A percentile compares a stretch with the other conserved stretches of the same genome.
These are phyloP conservation scores for Dendroctonus ponderosae DNA, from an alignment of 1,140 invertebrate genomes.

Conservation along the genomic window DNA sequence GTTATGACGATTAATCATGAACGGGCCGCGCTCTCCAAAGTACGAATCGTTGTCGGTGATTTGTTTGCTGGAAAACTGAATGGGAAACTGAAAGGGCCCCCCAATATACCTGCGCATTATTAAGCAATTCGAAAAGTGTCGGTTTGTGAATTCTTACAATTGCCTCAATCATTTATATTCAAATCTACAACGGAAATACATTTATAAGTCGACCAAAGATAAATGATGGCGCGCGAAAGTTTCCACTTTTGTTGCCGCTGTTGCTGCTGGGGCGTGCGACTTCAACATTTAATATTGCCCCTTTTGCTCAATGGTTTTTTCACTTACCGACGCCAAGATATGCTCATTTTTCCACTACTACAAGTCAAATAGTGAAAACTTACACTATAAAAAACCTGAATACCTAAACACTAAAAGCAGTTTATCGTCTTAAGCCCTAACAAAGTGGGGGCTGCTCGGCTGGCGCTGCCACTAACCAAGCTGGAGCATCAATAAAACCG, in stretches of 20 bases:
- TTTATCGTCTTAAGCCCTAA: too few relatives aligned
- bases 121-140: constrained; percentile 44
- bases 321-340: too few relatives aligned
- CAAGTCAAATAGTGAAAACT: too few relatives aligned
- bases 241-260: constrained; percentile 3
- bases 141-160: constrained; percentile 42
- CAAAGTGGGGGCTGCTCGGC: too few relatives aligned
- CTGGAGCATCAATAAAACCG: too few relatives aligned
- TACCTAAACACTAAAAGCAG: too few relatives aligned
- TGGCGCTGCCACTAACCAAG: too few relatives aligned
- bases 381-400: too few relatives aligned
- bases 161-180: constrained; percentile 40
- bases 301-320: background rate
- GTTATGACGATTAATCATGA: constrained; percentile 34
- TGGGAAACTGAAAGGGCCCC: constrained; percentile 24
- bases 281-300: constrained; percentile 29
- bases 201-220: constrained; percentile 36
- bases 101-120: constrained; percentile 44
- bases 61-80: constrained; percentile 44
- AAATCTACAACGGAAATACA: constrained; percentile 36
- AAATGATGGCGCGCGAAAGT: constrained; percentile 29
- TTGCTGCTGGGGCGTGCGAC: constrained; percentile 3
- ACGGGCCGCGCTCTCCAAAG: constrained; percentile 35
- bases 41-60: constrained; percentile 50
- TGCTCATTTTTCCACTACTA: too few relatives aligned